Percentiles rank a stretch among this genome's conserved stretches.
Conservation (phyloP, 2,888 invertebrate species). For the Microplitis manilae region DNA sequence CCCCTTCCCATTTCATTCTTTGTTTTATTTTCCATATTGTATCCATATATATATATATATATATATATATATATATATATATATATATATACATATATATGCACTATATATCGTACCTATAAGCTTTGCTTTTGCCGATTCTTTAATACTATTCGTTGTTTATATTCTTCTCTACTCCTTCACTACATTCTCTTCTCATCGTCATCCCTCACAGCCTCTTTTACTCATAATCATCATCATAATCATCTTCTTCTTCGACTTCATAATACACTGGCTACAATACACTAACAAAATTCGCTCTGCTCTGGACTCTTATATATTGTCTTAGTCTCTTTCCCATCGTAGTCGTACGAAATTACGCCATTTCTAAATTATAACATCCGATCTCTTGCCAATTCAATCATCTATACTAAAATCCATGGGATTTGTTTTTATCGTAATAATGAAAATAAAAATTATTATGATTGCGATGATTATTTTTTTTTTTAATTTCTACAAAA, state of each 20-base stretch:
- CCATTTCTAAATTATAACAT: slow-evolving; percentile 70
- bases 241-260: neutral
- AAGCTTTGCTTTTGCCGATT: slow-evolving; percentile 56
- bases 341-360: slow-evolving; percentile 50
- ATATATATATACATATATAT: too few species aligned
- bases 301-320: slow-evolving; percentile 12
- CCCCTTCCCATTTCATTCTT: slow-evolving; percentile 41
- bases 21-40: slow-evolving; percentile 32
- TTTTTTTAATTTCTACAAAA: too few species aligned
- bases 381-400: slow-evolving; percentile 45
- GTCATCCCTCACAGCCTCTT: slow-evolving; percentile 44
- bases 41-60: slow-evolving; percentile 26
- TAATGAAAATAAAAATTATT: slow-evolving; percentile 15
- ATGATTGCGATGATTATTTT: too few species aligned
- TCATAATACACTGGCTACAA: neutral
- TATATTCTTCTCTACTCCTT: slow-evolving; percentile 33
- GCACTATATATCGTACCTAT: slow-evolving; percentile 28
- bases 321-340: slow-evolving; percentile 43
- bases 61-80: slow-evolving; percentile 12
- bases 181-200: slow-evolving; percentile 38
- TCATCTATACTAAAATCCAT: neutral
- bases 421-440: too few species aligned
- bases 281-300: slow-evolving; percentile 29
- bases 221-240: slow-evolving; percentile 37
- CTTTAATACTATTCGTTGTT: slow-evolving; percentile 51